Percentiles rank a stretch among this genome's conserved stretches.
Evolutionary conservation across 2,113 vertebrate genomes (phyloP).

Genomic region (Mesocricetus auratus): DNA sequence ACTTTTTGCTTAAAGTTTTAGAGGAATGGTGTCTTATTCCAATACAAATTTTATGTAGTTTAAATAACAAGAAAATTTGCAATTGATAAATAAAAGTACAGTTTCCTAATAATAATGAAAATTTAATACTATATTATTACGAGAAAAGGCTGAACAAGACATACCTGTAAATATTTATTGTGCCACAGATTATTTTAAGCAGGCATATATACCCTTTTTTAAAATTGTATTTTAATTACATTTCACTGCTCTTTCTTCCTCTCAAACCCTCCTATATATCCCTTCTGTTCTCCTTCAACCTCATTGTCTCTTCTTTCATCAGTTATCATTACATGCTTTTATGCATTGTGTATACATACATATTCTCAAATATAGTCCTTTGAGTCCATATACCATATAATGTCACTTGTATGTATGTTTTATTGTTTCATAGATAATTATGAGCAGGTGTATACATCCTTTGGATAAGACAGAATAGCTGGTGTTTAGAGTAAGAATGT

Average conservation of each 20-base stretch:
- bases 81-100: background rate
- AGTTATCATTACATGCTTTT: background rate
- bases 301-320: background rate
- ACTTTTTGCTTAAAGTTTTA: constrained; percentile 52
- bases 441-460: background rate
- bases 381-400: background rate
- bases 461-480: background rate
- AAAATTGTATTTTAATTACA: background rate
- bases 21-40: background rate
- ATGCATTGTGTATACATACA: background rate
- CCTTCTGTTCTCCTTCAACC: background rate
- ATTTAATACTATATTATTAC: background rate
- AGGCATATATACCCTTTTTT: background rate
- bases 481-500: constrained; percentile 16
- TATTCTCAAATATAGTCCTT: background rate
- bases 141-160: background rate
- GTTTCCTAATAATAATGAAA: constrained; percentile 21
- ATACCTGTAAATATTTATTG: background rate
- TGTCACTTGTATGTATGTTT: background rate
- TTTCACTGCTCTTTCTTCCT: background rate
- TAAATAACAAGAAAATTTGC: constrained; percentile 24
- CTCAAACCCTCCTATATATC: background rate
- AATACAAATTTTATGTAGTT: background rate
- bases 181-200: background rate
- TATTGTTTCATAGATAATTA: background rate